Evolutionary conservation across 2,888 invertebrate species (phyloP).

Genomic region (Lissocephala sabroskyi): DNA sequence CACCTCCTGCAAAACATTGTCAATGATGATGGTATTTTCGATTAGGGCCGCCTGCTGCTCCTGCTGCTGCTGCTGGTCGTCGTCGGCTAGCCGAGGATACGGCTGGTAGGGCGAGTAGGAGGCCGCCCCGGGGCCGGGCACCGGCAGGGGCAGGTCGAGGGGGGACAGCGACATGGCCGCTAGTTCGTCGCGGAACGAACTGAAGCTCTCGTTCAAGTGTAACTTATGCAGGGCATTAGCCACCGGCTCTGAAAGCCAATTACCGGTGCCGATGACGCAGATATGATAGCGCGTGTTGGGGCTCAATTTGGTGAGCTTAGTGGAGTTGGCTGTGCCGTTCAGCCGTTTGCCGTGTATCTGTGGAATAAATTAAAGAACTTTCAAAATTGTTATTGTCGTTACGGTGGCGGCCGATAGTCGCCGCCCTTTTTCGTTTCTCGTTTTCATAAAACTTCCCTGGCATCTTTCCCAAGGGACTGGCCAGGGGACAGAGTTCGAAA

Average conservation of each 20-base stretch:
- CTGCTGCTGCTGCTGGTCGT: constrained; percentile 21
- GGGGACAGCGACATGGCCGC: constrained; percentile 16
- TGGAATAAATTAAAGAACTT: constrained; percentile 44
- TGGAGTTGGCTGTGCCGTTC: constrained; percentile 82
- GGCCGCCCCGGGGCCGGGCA: constrained; percentile 11
- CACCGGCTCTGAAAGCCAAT: constrained; percentile 76
- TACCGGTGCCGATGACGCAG: constrained; percentile 90
- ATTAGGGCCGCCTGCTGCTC: constrained; percentile 41
- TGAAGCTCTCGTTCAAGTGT: constrained; percentile 66
- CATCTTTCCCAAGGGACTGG: too few relatives aligned
- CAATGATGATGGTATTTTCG: constrained; percentile 77
- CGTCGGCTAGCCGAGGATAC: background rate
- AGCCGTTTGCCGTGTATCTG: constrained; percentile 85
- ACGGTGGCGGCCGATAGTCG: too few relatives aligned
- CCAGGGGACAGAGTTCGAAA: too few relatives aligned
- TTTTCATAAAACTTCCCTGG: too few relatives aligned
- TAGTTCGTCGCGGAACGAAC: constrained; percentile 41
- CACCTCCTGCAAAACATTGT: constrained; percentile 74
- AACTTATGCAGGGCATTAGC: constrained; percentile 67
- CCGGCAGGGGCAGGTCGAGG: constrained; percentile 10
- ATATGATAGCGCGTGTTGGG: constrained; percentile 88
- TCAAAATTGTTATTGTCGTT: constrained; percentile 27
- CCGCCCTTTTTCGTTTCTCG: too few relatives aligned
- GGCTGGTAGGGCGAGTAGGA: background rate
- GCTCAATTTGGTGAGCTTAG: constrained; percentile 82